Percentiles rank a stretch among this genome's conserved stretches.
These are phyloP conservation scores for Conus betulinus DNA, from an alignment of 1,140 invertebrate genomes.

Conservation along the genomic window DNA sequence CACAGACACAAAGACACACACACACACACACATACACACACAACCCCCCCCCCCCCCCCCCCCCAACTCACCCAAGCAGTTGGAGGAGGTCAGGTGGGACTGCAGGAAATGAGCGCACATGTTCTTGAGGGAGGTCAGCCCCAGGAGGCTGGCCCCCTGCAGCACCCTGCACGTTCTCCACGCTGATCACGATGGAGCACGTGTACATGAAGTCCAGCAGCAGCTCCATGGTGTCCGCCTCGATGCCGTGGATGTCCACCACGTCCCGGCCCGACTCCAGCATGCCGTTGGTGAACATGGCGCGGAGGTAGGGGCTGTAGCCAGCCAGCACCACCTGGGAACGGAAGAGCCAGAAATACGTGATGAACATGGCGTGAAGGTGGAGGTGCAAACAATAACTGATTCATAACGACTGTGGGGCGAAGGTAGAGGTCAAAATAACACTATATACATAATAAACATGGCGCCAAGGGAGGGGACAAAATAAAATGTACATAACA, in stretches of 20 bases:
- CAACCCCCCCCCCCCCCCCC: background rate
- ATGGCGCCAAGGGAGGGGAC: no score
- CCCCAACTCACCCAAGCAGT: constrained; percentile 67
- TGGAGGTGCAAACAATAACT: no score
- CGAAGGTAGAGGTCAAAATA: no score
- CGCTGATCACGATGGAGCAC: constrained; percentile 79
- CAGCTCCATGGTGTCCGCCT: constrained; percentile 84
- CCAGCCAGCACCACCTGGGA: constrained; percentile 67
- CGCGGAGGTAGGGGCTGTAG: constrained; percentile 71
- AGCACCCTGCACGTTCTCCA: constrained; percentile 93
- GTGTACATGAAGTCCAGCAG: constrained; percentile 95
- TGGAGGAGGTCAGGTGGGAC: constrained; percentile 68
- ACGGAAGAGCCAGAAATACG: no score
- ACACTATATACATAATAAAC: no score
- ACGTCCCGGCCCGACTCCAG: constrained; percentile 79
- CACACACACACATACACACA: no score
- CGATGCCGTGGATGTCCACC: constrained; percentile 88
- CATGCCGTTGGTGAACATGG: constrained; percentile 75
- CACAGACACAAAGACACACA: no score
- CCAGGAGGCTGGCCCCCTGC: constrained; percentile 74
- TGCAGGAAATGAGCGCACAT: constrained; percentile 71
- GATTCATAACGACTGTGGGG: no score
- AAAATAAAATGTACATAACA: no score
- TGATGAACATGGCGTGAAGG: no score
- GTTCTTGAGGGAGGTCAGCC: constrained; percentile 70